Evolutionary conservation across 2,113 vertebrate species (phyloP).

Genomic region (Ursus arctos): DNA sequence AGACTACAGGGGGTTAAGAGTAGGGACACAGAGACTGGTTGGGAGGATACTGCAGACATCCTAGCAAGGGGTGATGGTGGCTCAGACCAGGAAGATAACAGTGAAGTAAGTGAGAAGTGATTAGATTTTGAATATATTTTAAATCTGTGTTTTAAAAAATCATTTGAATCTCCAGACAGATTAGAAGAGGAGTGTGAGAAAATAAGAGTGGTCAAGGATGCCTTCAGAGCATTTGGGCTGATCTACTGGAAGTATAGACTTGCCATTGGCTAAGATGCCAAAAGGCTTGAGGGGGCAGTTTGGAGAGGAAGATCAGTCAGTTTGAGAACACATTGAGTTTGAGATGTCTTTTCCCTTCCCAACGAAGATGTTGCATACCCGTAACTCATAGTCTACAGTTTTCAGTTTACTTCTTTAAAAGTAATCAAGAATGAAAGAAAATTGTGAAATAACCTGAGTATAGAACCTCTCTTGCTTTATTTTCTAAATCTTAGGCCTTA

Average conservation of each 20-base stretch:
- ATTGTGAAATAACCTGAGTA: background rate
- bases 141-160: background rate
- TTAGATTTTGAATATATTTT: background rate
- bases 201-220: background rate
- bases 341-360: background rate
- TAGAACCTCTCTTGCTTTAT: background rate
- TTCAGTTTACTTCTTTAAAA: background rate
- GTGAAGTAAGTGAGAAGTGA: background rate
- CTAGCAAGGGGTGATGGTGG: background rate
- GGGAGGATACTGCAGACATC: background rate
- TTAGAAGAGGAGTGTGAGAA: background rate
- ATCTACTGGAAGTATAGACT: background rate
- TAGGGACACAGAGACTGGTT: background rate
- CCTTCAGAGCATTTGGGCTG: background rate
- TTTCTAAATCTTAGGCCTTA: background rate
- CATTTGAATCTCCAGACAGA: background rate
- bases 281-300: background rate
- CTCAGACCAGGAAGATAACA: background rate
- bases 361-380: background rate
- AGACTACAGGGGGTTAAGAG: fast-evolving
- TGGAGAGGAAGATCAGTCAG: background rate
- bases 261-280: background rate
- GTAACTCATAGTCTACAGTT: background rate
- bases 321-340: background rate
- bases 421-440: background rate